Evolutionary conservation across 2,888 invertebrate species (phyloP), one percentile per base, ranked within the genome.

Genomic region (Ectemnius lituratus): DNA sequence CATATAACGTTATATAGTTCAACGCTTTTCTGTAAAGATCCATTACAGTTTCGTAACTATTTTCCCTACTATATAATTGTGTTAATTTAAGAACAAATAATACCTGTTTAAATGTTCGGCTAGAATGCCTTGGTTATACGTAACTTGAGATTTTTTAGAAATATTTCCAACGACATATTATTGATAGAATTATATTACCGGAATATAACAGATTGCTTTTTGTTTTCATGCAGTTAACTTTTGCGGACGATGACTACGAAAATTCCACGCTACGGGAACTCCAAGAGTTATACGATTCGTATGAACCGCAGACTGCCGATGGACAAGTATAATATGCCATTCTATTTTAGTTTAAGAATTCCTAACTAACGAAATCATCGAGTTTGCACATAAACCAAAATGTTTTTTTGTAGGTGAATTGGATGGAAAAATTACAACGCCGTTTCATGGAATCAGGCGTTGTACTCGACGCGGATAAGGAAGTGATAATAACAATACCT

Each of bases 321-420:
- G 52, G 62, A 20, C 28, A 62, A 5, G 80, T 80, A 66, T 56
- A 52, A 52, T 52, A 52, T 6, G 14, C 52, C 16, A 16, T 13
- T 5, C 16, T 52, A 6, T 52, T 16, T 16, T 52, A 14, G 52
- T 13, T 6, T 14, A 16, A 16, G 4, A 16, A 16, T 52, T 6
- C 2, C 16, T 18, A 14, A 1, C 28, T 16, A 56, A 52, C 13
- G 11, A 1, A 45, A 27, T 4, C 14, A 62, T 58, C 28, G 3
- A 27, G 14, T 13, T 14, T 6, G 5, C 6, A 3, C 23, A 16
- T 13, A 3, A 3, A 37, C 6, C 13, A 0, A 3, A 57, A 62
- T 58, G 1, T n/a, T 20, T 11, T 16, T 49, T 45, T 66, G 3
- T 13, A 81, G 81, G 62, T 81, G 46, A 8, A 75, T 20, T 81